Percentiles rank a stretch among this genome's conserved stretches.
phyloP scores from a whole-genome alignment of 2,797 vertebrate genomes.

The Chelonia mydas region DNA sequence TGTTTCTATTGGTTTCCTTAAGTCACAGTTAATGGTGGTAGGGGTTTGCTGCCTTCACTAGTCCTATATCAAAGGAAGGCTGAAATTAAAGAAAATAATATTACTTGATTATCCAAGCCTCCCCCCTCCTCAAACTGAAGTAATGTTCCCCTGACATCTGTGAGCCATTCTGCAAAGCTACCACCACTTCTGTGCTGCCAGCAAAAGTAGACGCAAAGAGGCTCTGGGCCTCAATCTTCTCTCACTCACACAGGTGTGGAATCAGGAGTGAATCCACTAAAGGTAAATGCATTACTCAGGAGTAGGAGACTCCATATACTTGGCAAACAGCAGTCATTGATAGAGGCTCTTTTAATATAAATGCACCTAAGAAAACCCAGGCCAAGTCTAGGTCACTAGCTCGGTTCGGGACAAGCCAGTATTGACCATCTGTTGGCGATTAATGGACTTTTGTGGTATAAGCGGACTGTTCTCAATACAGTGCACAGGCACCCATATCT shows the following conservation, averaged over 20 bases:
- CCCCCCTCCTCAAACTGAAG: fast-evolving
- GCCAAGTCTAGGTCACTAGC: fast-evolving
- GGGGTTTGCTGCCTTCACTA: not conserved
- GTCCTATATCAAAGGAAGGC: not conserved
- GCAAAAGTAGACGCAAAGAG: not conserved
- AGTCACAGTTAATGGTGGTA: not conserved
- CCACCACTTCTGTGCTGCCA: fast-evolving
- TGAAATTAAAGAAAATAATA: not conserved
- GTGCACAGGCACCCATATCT: not conserved
- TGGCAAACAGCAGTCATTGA: fast-evolving
- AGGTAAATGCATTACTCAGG: not conserved
- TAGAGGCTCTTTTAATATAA: fast-evolving
- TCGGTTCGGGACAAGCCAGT: fast-evolving
- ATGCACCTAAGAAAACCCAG: not conserved
- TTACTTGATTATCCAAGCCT: not conserved
- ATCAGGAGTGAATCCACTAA: not conserved
- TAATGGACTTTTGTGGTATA: not conserved
- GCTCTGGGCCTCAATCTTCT: not conserved
- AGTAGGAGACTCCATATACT: fast-evolving
- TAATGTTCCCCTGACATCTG: fast-evolving
- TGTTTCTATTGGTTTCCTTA: not conserved
- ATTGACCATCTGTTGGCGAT: fast-evolving
- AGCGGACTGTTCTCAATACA: not conserved
- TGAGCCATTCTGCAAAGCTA: not conserved
- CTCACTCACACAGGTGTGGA: fast-evolving